Evolutionary conservation across 2,888 invertebrate species (phyloP), one percentile per base, ranked within the genome.

Genomic region (Pyrocoelia pectoralis): DNA sequence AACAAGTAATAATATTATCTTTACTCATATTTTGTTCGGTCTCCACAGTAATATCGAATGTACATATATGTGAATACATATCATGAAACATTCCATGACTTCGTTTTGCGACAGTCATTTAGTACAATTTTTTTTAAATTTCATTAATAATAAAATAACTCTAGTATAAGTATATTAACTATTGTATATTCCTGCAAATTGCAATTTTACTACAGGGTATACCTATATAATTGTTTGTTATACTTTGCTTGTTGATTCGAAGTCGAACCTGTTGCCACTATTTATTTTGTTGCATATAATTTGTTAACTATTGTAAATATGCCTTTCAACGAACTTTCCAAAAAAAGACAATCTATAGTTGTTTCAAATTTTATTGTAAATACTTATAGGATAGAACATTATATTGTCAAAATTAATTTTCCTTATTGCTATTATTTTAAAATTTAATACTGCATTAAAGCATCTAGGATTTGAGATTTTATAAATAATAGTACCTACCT

Each of bases 391-490:
- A 55, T 60, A 65, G 66, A 6, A 5, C 58, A 66, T 63, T 66
- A n/a, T n/a, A 66, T 63, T 67, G 66, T 59, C 66, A 60, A 60
- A 56, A 68, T 66, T 68, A 66, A 68, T 68, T 70, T 68, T 58
- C 63, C 60, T 67, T 70, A 66, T 65, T 59, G 60, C 68, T 71
- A 56, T 67, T 66, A 69, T 65, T 72, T 66, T 52, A 63, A 68
- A 66, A 70, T 75, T 74, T 73, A 70, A 70, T 75, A 78, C 77
- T 80, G 79, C 80, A 80, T 78, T 57, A 75, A 74, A 74, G 80
- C 80, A 78, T 76, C 72, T 78, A 79, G 80, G 79, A 79, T 80
- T 79, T 79, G 79, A 76, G 68, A 76, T 72, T 74, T 76, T 73
- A 71, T 60, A 66, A 63, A 67, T 57, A 57, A 43, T 40, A 12